phyloP scores from a whole-genome alignment of 2,797 vertebrate species.

The Iguana delicatissima region DNA sequence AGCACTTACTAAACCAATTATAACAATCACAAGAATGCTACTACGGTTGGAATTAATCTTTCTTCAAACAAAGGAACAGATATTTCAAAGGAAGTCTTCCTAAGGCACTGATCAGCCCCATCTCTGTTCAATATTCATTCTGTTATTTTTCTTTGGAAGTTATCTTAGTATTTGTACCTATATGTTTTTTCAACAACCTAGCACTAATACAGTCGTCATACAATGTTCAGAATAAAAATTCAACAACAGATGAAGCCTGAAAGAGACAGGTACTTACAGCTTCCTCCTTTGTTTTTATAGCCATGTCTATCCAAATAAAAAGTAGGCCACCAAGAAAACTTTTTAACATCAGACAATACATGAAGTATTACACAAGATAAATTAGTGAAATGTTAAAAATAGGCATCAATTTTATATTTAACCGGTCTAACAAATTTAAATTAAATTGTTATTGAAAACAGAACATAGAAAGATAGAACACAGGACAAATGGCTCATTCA shows the following conservation, averaged over 20 bases:
- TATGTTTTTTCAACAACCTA: no score
- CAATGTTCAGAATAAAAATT: no score
- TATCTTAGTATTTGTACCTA: background rate
- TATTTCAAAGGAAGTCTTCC: background rate
- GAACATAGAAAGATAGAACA: background rate
- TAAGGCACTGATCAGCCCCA: no score
- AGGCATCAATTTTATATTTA: background rate
- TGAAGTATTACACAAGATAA: no score
- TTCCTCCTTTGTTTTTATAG: background rate
- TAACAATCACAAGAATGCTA: background rate
- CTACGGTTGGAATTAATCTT: background rate
- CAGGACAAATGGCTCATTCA: background rate
- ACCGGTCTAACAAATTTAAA: conserved; percentile 2
- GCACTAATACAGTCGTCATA: no score
- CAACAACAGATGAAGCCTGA: no score
- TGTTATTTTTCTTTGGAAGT: background rate
- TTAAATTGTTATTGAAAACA: background rate
- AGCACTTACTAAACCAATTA: background rate
- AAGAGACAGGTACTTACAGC: background rate
- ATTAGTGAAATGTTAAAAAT: background rate
- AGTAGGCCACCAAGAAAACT: no score
- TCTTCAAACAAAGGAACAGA: background rate
- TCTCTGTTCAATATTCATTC: background rate
- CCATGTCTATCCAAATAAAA: background rate
- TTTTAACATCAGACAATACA: background rate